phyloP scores from a whole-genome alignment of 2,113 vertebrate genomes.

The Vulpes lagopus region DNA sequence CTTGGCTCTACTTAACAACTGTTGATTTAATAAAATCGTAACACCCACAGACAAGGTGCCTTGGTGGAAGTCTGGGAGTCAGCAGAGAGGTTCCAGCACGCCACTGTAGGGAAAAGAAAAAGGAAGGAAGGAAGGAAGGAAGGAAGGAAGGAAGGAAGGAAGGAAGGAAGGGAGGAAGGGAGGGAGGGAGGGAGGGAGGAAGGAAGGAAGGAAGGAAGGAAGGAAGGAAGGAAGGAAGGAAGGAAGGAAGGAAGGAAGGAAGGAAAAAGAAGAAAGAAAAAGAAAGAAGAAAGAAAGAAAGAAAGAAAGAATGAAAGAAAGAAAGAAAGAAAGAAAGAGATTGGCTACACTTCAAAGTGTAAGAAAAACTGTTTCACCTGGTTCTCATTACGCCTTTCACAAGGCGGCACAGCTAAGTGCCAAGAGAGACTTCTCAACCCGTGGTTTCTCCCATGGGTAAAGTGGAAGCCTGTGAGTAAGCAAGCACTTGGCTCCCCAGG shows the following conservation, averaged over 20 bases:
- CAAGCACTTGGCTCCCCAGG: neutral
- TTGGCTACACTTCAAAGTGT: neutral
- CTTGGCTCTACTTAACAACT: neutral
- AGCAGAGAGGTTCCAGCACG: neutral
- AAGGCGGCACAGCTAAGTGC: neutral
- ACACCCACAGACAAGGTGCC: neutral
- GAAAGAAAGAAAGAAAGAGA: neutral
- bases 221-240: fast-evolving
- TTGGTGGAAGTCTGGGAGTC: neutral
- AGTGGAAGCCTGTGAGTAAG: neutral
- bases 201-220: too few species aligned
- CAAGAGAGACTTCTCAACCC: neutral
- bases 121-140: fast-evolving
- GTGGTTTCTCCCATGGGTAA: neutral
- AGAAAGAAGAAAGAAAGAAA: too few species aligned
- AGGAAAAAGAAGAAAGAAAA: too few species aligned
- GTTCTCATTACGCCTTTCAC: too few species aligned
- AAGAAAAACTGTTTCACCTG: neutral
- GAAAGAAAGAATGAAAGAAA: fast-evolving
- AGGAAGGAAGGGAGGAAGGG: too few species aligned
- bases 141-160: too few species aligned
- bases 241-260: too few species aligned
- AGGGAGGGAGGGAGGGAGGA: too few species aligned
- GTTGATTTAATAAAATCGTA: neutral
- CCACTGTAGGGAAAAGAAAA: neutral